phyloP scores from a whole-genome alignment of 2,888 invertebrate genomes.

The Epinotia brunnichana region DNA sequence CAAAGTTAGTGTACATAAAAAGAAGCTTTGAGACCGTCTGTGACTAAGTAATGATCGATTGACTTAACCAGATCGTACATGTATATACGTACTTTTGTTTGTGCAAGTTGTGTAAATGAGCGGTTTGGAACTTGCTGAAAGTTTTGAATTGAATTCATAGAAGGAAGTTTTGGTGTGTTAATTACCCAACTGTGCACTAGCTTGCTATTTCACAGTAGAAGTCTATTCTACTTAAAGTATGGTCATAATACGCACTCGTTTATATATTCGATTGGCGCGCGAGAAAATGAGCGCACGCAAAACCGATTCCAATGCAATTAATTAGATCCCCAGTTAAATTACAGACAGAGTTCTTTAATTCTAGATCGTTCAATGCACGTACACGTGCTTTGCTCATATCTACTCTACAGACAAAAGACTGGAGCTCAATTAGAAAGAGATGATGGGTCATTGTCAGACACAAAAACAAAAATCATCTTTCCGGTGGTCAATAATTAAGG shows the following conservation, averaged over 20 bases:
- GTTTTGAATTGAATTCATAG: not conserved
- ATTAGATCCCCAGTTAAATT: not conserved
- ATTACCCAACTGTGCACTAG: not conserved
- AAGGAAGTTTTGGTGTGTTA: constrained; percentile 1
- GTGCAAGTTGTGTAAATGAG: not conserved
- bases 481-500: too few relatives aligned
- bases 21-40: not conserved
- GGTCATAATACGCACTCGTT: not conserved
- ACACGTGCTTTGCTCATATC: too few relatives aligned
- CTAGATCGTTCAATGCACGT: too few relatives aligned
- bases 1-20: not conserved
- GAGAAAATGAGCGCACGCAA: not conserved
- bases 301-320: not conserved
- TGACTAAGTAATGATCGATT: not conserved
- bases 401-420: too few relatives aligned
- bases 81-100: not conserved
- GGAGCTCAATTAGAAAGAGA: too few relatives aligned
- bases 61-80: not conserved
- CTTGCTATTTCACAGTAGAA: not conserved
- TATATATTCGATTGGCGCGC: not conserved
- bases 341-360: too few relatives aligned
- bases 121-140: not conserved
- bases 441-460: too few relatives aligned
- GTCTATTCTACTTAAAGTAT: not conserved
- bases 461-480: too few relatives aligned